phyloP scores from a whole-genome alignment of 2,113 vertebrate species.

The Centropus bengalensis region DNA sequence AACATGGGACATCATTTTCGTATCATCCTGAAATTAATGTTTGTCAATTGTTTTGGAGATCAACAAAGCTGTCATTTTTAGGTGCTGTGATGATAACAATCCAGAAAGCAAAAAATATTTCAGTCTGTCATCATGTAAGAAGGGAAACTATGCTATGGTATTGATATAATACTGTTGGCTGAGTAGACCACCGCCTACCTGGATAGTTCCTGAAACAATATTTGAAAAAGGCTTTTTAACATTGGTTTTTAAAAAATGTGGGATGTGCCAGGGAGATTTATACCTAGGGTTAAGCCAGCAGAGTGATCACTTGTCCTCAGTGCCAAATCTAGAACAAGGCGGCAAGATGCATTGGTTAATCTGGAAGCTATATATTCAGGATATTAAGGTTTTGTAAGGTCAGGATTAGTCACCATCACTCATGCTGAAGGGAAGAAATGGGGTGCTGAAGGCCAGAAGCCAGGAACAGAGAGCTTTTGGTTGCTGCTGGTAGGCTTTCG shows the following conservation, averaged over 20 bases:
- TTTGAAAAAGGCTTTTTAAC: slow-evolving; percentile 34
- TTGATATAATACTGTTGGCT: neutral
- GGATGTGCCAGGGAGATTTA: slow-evolving; percentile 23
- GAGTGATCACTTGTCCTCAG: neutral
- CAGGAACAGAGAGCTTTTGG: neutral
- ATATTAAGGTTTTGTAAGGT: neutral
- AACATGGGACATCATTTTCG: neutral
- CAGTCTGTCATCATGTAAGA: neutral
- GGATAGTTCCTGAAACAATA: neutral
- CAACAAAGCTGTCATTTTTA: slow-evolving; percentile 4
- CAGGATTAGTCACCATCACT: neutral
- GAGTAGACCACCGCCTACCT: neutral
- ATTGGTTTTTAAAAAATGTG: neutral
- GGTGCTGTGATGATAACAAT: neutral
- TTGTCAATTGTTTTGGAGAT: neutral
- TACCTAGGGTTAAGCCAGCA: neutral
- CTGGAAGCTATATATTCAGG: neutral
- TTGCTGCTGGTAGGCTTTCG: neutral
- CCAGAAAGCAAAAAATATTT: neutral
- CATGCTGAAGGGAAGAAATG: neutral
- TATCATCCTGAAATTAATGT: neutral
- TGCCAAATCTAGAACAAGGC: neutral
- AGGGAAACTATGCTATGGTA: neutral
- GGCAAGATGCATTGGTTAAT: neutral
- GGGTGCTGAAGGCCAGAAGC: neutral